Evolutionary conservation across 2,797 vertebrate species (phyloP).

Genomic region (Menidia menidia): DNA sequence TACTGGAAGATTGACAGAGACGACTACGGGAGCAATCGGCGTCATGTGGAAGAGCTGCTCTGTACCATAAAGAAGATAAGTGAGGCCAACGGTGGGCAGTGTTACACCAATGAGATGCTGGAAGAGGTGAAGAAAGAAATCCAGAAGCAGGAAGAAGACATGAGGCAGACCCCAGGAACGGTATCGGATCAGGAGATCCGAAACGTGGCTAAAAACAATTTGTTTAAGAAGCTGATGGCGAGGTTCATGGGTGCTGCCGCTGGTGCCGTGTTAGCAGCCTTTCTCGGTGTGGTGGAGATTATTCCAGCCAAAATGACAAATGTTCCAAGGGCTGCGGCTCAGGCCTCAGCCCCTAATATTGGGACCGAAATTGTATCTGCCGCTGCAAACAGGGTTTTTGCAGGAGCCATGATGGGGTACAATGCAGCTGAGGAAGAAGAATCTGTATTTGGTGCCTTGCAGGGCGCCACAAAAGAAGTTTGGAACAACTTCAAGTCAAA

Average conservation of each 20-base stretch:
- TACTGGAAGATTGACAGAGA: conserved; percentile 36
- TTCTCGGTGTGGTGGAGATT: conserved; percentile 4
- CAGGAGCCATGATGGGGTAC: neutral
- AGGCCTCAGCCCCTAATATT: neutral
- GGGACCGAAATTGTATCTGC: neutral
- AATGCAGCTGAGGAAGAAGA: neutral
- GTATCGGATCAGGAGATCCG: conserved; percentile 1
- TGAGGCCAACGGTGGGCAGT: conserved; percentile 4
- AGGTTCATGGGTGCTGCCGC: neutral
- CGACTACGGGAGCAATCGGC: conserved; percentile 41
- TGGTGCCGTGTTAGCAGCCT: conserved; percentile 24
- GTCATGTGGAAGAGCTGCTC: conserved; percentile 38
- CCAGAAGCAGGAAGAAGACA: neutral
- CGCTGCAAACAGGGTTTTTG: neutral
- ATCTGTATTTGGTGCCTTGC: neutral
- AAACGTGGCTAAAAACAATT: neutral
- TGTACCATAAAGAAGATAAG: conserved; percentile 28
- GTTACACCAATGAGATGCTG: conserved; percentile 32
- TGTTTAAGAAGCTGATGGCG: neutral
- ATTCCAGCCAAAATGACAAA: fast-evolving
- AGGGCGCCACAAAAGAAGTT: neutral
- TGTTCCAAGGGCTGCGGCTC: neutral
- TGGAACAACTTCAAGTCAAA: neutral
- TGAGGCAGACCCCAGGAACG: neutral
- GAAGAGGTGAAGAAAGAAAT: conserved; percentile 2